Evolutionary conservation across 2,113 vertebrate genomes (phyloP).

Genomic region (Corydoras maculifer): DNA sequence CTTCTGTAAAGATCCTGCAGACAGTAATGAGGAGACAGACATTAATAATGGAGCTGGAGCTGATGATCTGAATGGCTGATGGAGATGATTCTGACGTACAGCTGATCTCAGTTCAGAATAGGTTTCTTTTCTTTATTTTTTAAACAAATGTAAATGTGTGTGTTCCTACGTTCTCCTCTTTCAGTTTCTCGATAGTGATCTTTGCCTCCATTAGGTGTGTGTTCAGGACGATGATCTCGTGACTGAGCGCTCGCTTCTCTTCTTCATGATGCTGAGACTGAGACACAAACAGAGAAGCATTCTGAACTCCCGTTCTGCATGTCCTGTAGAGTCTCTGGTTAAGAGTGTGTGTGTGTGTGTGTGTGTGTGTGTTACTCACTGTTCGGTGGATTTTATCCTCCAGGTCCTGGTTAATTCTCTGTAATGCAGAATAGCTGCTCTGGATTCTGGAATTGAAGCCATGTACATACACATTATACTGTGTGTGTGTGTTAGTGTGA

Average conservation of each 20-base stretch:
- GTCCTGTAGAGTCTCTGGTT: too few species aligned
- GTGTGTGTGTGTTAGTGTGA: conserved; percentile 4
- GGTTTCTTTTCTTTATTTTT: too few species aligned
- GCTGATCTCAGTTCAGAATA: too few species aligned
- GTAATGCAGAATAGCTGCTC: conserved; percentile 92
- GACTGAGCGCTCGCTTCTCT: conserved; percentile 89
- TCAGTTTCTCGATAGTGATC: conserved; percentile 93
- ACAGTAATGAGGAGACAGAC: conserved; percentile 17
- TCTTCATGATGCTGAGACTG: conserved; percentile 94
- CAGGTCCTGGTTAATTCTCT: conserved; percentile 93
- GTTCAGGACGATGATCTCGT: conserved; percentile 94
- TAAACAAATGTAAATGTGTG: not conserved
- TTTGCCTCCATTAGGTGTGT: conserved; percentile 96
- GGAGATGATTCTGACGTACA: too few species aligned
- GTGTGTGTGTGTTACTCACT: conserved; percentile 48
- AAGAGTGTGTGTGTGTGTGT: not conserved
- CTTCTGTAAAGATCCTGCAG: conserved; percentile 90
- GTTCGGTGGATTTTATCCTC: conserved; percentile 89
- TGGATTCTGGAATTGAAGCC: conserved; percentile 73
- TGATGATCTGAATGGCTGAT: too few species aligned
- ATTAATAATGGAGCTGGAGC: too few species aligned
- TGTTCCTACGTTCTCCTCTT: conserved; percentile 87
- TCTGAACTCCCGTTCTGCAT: too few species aligned
- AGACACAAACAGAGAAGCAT: not conserved
- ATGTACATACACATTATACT: not conserved